Percentiles rank a stretch among this genome's conserved stretches.
Evolutionary conservation across 1,140 invertebrate species (phyloP).

Genomic region (Plutomurus gul): DNA sequence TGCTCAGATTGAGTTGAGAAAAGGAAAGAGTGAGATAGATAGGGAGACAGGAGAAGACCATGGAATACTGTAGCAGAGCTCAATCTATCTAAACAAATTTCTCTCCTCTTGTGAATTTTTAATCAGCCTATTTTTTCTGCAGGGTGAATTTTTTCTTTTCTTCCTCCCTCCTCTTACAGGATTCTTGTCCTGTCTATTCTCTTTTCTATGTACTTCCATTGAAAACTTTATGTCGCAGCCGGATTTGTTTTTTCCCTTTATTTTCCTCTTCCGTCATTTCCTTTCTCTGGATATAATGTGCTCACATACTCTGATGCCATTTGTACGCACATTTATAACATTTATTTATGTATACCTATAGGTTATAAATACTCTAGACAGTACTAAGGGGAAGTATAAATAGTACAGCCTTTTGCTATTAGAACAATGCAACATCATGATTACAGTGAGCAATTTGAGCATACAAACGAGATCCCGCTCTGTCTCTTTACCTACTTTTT

Average conservation of each 20-base stretch:
- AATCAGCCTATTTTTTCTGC: conserved; percentile 29
- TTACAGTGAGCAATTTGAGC: not conserved
- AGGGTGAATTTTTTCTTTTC: conserved; percentile 25
- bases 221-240: conserved; percentile 19
- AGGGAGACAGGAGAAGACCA: too few relatives aligned
- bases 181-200: not conserved
- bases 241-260: not conserved
- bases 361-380: conserved; percentile 1
- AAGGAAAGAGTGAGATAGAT: too few relatives aligned
- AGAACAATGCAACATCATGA: conserved; percentile 8
- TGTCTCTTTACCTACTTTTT: not conserved
- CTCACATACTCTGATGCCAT: not conserved
- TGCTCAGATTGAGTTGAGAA: conserved; percentile 3
- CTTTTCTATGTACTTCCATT: not conserved
- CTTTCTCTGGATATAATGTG: not conserved
- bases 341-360: not conserved
- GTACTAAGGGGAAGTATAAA: not conserved
- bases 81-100: conserved; percentile 30
- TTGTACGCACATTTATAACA: not conserved
- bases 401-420: conserved; percentile 11
- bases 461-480: not conserved
- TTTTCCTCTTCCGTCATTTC: conserved; percentile 16
- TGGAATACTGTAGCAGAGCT: too few relatives aligned
- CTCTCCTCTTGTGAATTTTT: conserved; percentile 27
- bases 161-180: not conserved